Conservation (phyloP, 1,140 invertebrate species). For the Zaprionus camerounensis region DNA sequence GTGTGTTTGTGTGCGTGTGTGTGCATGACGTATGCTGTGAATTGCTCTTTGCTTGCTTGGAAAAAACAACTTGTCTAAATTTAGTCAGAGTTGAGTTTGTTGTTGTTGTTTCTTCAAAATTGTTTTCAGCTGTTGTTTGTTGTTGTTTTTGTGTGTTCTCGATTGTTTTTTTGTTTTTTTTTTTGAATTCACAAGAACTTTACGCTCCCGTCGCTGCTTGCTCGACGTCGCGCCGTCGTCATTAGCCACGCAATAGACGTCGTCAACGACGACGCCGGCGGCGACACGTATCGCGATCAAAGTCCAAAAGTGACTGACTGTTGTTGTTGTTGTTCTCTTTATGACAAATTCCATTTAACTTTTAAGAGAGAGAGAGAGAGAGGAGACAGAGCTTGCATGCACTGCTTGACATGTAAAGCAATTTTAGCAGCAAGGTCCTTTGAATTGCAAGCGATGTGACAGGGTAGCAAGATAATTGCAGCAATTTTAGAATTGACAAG, state of each 20-base stretch:
- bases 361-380: slow-evolving; percentile 1
- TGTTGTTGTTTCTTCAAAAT: slow-evolving; percentile 8
- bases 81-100: slow-evolving; percentile 45
- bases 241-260: slow-evolving; percentile 44
- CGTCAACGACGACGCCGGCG: slow-evolving; percentile 27
- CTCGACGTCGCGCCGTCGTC: slow-evolving; percentile 39
- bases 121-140: slow-evolving; percentile 15
- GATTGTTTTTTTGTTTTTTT: background rate
- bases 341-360: slow-evolving; percentile 58
- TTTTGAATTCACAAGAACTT: background rate
- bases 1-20: background rate
- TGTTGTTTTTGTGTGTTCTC: slow-evolving; percentile 24
- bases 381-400: background rate
- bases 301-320: slow-evolving; percentile 60
- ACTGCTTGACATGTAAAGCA: background rate
- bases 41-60: slow-evolving; percentile 46
- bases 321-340: slow-evolving; percentile 28
- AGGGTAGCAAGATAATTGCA: background rate
- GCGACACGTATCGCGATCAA: slow-evolving; percentile 56
- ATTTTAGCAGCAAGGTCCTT: slow-evolving; percentile 16
- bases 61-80: slow-evolving; percentile 53
- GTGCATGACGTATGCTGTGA: slow-evolving; percentile 55
- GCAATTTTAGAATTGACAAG: background rate
- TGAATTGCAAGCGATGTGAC: background rate
- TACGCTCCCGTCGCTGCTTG: slow-evolving; percentile 8